phyloP scores from a whole-genome alignment of 2,113 vertebrate species.

The Gracilinanus agilis region DNA sequence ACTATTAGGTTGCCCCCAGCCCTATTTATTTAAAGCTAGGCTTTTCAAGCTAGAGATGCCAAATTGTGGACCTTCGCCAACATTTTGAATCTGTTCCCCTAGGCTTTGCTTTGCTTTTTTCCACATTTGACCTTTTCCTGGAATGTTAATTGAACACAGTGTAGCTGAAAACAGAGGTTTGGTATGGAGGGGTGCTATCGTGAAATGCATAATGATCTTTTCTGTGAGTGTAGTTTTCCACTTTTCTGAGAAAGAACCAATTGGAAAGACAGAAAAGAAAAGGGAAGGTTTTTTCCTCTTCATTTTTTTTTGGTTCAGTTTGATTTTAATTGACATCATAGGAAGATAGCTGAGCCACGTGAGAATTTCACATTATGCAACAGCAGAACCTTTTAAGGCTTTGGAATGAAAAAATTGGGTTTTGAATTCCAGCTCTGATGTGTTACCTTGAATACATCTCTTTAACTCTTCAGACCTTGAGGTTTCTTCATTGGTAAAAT shows the following conservation, averaged over 20 bases:
- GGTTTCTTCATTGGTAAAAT: not conserved
- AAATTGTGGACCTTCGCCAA: slow-evolving; percentile 65
- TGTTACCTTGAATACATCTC: not conserved
- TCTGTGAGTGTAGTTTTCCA: not conserved
- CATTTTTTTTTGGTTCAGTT: not conserved
- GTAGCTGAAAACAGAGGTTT: slow-evolving; percentile 34
- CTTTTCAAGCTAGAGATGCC: slow-evolving; percentile 67
- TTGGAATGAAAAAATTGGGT: not conserved
- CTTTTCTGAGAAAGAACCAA: not conserved
- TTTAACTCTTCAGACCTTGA: not conserved
- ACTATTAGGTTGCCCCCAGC: not conserved
- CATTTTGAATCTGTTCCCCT: slow-evolving; percentile 72
- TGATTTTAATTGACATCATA: not conserved
- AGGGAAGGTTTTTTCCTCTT: not conserved
- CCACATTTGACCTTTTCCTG: slow-evolving; percentile 74
- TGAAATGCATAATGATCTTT: slow-evolving; percentile 52
- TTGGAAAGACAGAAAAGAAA: not conserved
- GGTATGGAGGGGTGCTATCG: slow-evolving; percentile 28
- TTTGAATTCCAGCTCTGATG: not conserved
- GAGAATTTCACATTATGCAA: not conserved
- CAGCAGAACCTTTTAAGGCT: not conserved
- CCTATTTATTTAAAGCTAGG: not conserved
- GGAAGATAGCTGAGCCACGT: not conserved
- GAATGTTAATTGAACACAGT: slow-evolving; percentile 69
- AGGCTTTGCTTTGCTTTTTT: slow-evolving; percentile 73